Percentiles rank a stretch among this genome's conserved stretches.
These are phyloP conservation scores for Keiferia lycopersicella DNA, from an alignment of 2,888 invertebrate genomes.

Conservation along the genomic window DNA sequence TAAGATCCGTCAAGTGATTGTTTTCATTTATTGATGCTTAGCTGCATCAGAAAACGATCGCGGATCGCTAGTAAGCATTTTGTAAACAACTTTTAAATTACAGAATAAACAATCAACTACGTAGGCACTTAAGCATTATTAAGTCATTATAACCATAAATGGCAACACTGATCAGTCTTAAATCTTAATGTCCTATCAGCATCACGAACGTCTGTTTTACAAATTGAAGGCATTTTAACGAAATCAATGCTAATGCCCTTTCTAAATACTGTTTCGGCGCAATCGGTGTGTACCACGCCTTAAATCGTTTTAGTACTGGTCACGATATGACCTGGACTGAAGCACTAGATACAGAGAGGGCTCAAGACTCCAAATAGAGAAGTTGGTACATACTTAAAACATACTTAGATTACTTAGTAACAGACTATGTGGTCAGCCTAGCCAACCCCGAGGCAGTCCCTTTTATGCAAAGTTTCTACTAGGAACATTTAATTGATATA, in stretches of 20 bases:
- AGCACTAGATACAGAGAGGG: not conserved
- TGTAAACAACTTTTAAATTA: no score
- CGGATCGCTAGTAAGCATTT: no score
- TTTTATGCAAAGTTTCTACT: no score
- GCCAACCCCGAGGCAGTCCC: no score
- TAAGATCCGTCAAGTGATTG: no score
- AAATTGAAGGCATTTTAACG: constrained; percentile 3
- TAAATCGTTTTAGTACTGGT: constrained; percentile 26
- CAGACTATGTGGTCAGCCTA: no score
- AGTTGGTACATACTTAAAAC: not conserved
- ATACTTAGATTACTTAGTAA: no score
- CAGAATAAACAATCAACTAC: no score
- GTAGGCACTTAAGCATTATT: not conserved
- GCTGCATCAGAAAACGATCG: no score
- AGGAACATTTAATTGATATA: no score
- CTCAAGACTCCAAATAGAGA: not conserved
- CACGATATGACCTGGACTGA: constrained; percentile 31
- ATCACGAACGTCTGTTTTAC: constrained; percentile 14
- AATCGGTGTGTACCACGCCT: constrained; percentile 35
- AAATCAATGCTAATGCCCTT: constrained; percentile 9
- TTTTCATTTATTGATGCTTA: no score
- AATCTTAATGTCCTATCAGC: constrained; percentile 6
- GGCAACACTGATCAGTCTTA: not conserved
- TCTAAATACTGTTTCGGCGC: constrained; percentile 9
- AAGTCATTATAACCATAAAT: not conserved